Evolutionary conservation across 2,888 invertebrate species (phyloP), one percentile per base, ranked within the genome.

Genomic region (Choristoneura rosaceana): DNA sequence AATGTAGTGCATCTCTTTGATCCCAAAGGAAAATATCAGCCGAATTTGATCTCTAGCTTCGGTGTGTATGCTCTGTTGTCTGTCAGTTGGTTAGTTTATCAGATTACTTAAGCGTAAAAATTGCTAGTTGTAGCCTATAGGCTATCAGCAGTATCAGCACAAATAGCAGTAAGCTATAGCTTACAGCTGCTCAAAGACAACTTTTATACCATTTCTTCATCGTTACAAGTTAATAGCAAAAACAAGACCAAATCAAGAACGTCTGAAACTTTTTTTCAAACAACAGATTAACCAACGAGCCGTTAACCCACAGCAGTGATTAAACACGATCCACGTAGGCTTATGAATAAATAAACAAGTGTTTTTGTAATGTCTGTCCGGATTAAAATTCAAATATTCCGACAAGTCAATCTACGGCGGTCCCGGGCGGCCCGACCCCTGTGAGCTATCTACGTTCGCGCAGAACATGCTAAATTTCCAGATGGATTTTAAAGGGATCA

Each of bases 301-400:
- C 80, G 74, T 80, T 80, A 80, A 80, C 80, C 80, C 78, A 80
- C 80, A 58, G 71, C 71, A 80, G 73, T 73, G 73, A 80, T 78
- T 79, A 76, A 76, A 73, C 76, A 71, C 76, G 78, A 76, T 78
- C 78, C 77, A 82, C 82, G 82, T 83, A 85, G 85, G 85, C 85
- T 91, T 88, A 93, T 92, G 92, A 92, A 93, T 93, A 93, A 90
- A 87, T 90, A 90, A 91, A 85, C 84, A 85, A 88, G 88, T 89
- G 90, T 89, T 90, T 90, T 89, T 88, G 84, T 89, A 89, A 88
- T 88, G 86, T 85, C 86, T 85, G 87, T 83, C 79, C 84, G 81
- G 89, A 91, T 94, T 94, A 94, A 94, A 94, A 94, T 94, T 94
- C 94, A 93, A 94, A 94, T 94, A 94, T 94, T 94, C 94, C 89